Percentiles rank a stretch among this genome's conserved stretches.
phyloP scores from a whole-genome alignment of 2,797 vertebrate genomes.

The Pteronotus mesoamericanus region DNA sequence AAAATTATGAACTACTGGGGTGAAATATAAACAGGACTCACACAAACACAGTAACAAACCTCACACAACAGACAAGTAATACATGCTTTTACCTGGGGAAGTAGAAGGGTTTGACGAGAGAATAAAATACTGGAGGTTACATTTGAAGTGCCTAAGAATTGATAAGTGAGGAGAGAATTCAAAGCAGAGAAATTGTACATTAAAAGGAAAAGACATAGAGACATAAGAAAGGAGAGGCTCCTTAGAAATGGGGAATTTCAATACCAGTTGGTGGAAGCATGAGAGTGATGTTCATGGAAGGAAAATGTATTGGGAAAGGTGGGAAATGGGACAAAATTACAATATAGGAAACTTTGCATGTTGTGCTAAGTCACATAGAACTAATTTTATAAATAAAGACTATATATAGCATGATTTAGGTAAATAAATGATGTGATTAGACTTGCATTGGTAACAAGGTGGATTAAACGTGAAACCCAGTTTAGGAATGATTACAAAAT shows the following conservation, averaged over 20 bases:
- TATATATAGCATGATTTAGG: not conserved
- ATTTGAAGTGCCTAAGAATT: not conserved
- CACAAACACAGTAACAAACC: not conserved
- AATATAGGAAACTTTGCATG: not conserved
- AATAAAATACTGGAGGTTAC: not conserved
- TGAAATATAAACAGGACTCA: not conserved
- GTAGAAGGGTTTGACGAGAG: not conserved
- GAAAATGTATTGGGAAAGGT: not conserved
- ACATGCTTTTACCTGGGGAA: not conserved
- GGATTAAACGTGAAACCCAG: not conserved
- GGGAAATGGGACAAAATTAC: not conserved
- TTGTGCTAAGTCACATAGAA: not conserved
- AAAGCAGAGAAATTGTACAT: not conserved
- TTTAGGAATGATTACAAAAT: not conserved
- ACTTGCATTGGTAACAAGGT: not conserved
- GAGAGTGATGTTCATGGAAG: not conserved
- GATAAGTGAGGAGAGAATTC: not conserved
- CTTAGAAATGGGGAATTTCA: not conserved
- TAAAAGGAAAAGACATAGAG: not conserved
- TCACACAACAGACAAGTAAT: not conserved
- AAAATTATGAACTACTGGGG: not conserved
- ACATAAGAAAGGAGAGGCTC: not conserved
- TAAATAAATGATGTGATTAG: not conserved
- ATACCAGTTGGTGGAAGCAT: not conserved
- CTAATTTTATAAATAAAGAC: not conserved